Base-by-base conservation (phyloP, 2,797 vertebrate genomes). In the Artibeus jamaicensis region DNA sequence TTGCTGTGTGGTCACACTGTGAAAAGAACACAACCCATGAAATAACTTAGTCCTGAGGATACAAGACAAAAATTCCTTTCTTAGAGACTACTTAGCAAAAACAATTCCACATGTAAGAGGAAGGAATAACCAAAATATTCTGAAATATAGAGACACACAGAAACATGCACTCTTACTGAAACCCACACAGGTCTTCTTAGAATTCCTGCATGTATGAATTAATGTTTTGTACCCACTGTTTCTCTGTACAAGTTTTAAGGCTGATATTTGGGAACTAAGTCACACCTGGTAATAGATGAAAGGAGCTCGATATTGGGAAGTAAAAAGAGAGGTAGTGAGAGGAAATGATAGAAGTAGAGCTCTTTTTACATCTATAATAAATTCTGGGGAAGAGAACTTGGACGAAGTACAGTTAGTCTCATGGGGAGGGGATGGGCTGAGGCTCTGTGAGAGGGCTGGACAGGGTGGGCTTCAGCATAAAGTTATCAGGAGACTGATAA, bases 361-460 rank as follows among this genome's bases (percentile, higher is more conserved):
- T 59, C 24, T 84, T n/a, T n/a, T 48, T 22, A 5, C 22, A 68
- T 67, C 68, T 44, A 1, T 11, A 24, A 22, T 16, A 9, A 24
- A 18, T 12, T 8, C 59, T 62, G 19, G 50, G 37, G 12, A 82
- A 32, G 16, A 37, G 26, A 18, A 0, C 7, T 42, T 21, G 21
- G 14, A 15, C 6, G 9, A 84, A 48, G 29, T 3, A 34, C 29
- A 62, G 5, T 5, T 22, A 46, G 14, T 10, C 48, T 67, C 3
- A 6, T 29, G 26, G 18, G 6, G 79, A 65, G 24, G 9, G n/a
- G 4, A 6, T 3, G 1, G 44, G 5, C 18, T 37, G 71, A 76
- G 29, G 34, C 37, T 53, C 2, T 8, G 1, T 39, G 6, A 6
- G 15, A 82, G 10, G 29, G 2, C 0, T 3, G 16, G 5, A 1